phyloP scores from a whole-genome alignment of 2,888 invertebrate species.

The Phorcus lineatus region DNA sequence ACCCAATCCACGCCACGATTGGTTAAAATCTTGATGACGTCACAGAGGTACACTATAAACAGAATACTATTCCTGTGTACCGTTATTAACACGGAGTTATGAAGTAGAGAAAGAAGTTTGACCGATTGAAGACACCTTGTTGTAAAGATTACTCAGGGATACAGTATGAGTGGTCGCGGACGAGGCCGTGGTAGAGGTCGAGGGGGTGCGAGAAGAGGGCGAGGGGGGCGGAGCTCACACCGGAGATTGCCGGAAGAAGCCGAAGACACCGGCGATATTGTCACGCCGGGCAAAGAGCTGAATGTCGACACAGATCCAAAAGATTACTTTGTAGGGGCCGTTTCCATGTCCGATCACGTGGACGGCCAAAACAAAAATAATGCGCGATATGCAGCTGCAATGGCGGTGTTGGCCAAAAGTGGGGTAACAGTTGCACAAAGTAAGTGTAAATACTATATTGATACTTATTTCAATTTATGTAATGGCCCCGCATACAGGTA shows the following conservation, averaged over 20 bases:
- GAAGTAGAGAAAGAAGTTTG: no score
- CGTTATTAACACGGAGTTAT: no score
- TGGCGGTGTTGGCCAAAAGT: conserved; percentile 62
- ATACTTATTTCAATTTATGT: no score
- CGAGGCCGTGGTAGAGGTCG: conserved; percentile 42
- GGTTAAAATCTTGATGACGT: background rate
- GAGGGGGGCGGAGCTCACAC: conserved; percentile 22
- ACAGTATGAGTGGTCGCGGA: conserved; percentile 43
- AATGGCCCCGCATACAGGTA: no score
- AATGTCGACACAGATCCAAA: conserved; percentile 60
- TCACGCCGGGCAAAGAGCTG: conserved; percentile 39
- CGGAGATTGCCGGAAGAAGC: background rate
- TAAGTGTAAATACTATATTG: conserved; percentile 56
- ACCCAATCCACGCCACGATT: background rate
- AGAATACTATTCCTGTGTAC: no score
- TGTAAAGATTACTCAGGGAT: no score
- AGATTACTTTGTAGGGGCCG: conserved; percentile 66
- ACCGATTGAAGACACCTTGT: background rate
- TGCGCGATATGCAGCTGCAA: conserved; percentile 64
- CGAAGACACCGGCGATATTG: conserved; percentile 27
- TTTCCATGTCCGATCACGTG: conserved; percentile 63
- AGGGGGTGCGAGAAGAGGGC: background rate
- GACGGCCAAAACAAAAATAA: conserved; percentile 64
- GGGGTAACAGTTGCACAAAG: conserved; percentile 68
- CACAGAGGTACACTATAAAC: no score